Conservation (phyloP, 2,113 vertebrate genomes). For the Phalacrocorax aristotelis region DNA sequence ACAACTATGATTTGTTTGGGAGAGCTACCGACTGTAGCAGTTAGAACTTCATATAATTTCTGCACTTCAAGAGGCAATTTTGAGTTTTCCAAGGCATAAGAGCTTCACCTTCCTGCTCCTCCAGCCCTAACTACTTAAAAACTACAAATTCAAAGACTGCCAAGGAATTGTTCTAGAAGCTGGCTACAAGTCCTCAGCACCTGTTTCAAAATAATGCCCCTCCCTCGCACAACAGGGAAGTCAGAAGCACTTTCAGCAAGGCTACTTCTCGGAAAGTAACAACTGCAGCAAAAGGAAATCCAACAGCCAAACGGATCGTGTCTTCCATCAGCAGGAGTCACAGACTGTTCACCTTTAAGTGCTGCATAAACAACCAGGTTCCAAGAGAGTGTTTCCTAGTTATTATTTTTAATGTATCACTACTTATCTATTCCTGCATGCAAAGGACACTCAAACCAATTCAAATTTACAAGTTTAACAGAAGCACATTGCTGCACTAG, state of each 20-base stretch:
- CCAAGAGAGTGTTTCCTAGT: constrained; percentile 21
- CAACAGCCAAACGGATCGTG: not conserved
- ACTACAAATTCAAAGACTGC: not conserved
- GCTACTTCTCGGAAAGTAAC: not conserved
- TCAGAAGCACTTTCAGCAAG: not conserved
- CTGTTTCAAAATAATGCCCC: not conserved
- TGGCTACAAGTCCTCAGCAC: not conserved
- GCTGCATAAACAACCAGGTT: constrained; percentile 30
- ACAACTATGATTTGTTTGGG: not conserved
- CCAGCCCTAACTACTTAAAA: not conserved
- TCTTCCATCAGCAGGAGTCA: not conserved
- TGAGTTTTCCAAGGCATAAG: not conserved
- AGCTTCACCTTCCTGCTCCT: not conserved
- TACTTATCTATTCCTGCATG: constrained; percentile 27
- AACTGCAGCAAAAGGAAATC: not conserved
- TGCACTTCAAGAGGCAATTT: not conserved
- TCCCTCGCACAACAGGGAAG: not conserved
- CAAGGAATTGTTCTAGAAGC: not conserved
- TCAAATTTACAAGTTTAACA: constrained; percentile 12
- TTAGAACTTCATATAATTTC: not conserved
- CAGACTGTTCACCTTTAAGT: not conserved
- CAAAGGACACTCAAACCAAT: constrained; percentile 14
- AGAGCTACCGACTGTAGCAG: not conserved
- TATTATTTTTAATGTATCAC: constrained; percentile 26
- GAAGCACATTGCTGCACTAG: not conserved